Evolutionary conservation across 2,797 vertebrate species (phyloP), one percentile per base, ranked within the genome.

Genomic region (Gypaetus barbatus): DNA sequence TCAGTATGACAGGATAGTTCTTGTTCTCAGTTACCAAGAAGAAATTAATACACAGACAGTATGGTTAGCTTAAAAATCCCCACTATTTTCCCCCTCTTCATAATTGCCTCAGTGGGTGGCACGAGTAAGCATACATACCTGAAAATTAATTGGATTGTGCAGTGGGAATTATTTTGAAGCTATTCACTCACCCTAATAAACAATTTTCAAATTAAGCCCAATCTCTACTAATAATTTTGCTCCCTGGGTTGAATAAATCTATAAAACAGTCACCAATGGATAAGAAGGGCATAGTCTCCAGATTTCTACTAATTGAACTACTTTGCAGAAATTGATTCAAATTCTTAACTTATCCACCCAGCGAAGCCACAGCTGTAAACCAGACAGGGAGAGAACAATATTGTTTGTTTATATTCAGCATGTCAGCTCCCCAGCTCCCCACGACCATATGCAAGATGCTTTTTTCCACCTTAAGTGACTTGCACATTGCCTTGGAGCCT

Each of bases 111-210:
- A 91, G 93, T 94, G 93, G 95, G 97, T 86, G 94, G 90, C 82
- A 83, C 18, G 61, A 85, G 71, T 74, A 93, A 85, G 92, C 86
- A 93, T 37, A 95, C 94, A 97, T 96, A 94, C 94, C 95, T 96
- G 95, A 78, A 81, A 95, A 94, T 89, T 96, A 97, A 97, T 97
- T 96, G 95, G 82, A 97, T 89, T 95, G 73, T 93, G 90, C 74
- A 96, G 84, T 69, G 87, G 69, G 91, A 96, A 94, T 93, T 75
- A 96, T 95, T 97, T 97, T 96, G 95, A 97, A 97, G 94, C 73
- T 64, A 92, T 85, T 93, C 93, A 95, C 79, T 97, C 97, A 97
- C 92, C 96, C 95, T 86, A 96, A 97, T 84, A 94, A 97, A 94
- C 95, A 95, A 92, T 96, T 96, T 95, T 91, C 84, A 94, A 93